Evolutionary conservation across 2,113 vertebrate species (phyloP).

Genomic region (Ellobius talpinus): DNA sequence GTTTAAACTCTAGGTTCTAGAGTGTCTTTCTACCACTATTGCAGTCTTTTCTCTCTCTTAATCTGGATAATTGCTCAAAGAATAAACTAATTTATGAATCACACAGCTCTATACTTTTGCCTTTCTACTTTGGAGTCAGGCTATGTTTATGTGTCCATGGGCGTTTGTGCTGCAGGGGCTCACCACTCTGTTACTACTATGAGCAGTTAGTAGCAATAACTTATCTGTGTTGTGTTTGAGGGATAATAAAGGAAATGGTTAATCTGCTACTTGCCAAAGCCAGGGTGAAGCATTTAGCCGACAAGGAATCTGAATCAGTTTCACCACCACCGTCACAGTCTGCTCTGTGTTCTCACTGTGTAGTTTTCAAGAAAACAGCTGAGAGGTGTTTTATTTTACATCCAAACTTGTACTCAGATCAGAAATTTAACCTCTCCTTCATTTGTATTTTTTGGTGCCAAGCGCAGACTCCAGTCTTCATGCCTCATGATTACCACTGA

Average conservation of each 20-base stretch:
- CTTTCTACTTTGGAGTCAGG: background rate
- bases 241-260: slow-evolving; percentile 18
- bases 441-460: background rate
- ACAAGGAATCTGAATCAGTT: background rate
- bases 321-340: background rate
- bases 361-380: background rate
- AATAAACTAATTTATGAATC: background rate
- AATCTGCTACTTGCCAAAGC: background rate
- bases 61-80: background rate
- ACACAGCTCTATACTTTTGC: background rate
- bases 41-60: background rate
- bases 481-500: background rate
- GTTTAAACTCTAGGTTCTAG: background rate
- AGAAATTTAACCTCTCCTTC: background rate
- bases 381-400: slow-evolving; percentile 19
- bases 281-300: background rate
- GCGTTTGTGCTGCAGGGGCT: background rate
- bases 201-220: slow-evolving; percentile 16
- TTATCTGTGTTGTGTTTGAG: background rate
- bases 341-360: background rate
- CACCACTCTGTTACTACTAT: background rate
- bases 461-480: background rate
- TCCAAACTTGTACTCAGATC: background rate
- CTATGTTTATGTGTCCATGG: background rate
- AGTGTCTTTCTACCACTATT: background rate